Base-by-base conservation (phyloP, 1,140 invertebrate species). In the Diachasmimorpha longicaudata region DNA sequence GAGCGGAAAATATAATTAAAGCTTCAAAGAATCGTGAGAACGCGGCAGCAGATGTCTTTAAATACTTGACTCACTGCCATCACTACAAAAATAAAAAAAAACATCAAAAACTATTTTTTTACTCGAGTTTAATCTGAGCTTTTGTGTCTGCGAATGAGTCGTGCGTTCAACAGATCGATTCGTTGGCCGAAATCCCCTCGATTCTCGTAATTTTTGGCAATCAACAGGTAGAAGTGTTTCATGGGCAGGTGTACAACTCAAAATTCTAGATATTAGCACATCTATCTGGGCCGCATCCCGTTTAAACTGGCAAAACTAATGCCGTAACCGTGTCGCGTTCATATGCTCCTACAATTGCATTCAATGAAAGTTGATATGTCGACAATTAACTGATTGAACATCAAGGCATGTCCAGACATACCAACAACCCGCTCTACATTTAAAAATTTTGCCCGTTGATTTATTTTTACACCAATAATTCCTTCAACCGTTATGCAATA, bases 311-410 rank as follows among this genome's bases (percentile, higher is more conserved):
- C 70, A 67, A 52, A 75, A 58, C 36, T 52, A 37, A 36, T 31
- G 25, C 21, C 70, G 81, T 71, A 84, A 85, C 73, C 72, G 79
- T 81, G 79, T 81, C 78, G 81, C 81, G 80, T 85, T 72, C 75
- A 79, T 83, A 79, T 67, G 77, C 80, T 84, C 70, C 76, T 58
- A 75, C 84, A 85, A 85, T 85, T 85, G 81, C 72, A 79, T 79
- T 81, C 84, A 85, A 85, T 85, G 84, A 85, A 85, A 85, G 84
- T 78, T 85, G 84, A 85, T 85, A 85, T 79, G 80, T 77, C 58
- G 83, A 80, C 82, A 85, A 85, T 85, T 85, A 85, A 82, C 82
- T 85, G 80, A 83, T 85, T 85, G 84, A 79, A 77, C 81, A 79
- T 77, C 78, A 81, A 83, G 82, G 74, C 82, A 72, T 48, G 21